Evolutionary conservation across 1,140 invertebrate genomes (phyloP).

Genomic region (Paraescarpia echinospica): DNA sequence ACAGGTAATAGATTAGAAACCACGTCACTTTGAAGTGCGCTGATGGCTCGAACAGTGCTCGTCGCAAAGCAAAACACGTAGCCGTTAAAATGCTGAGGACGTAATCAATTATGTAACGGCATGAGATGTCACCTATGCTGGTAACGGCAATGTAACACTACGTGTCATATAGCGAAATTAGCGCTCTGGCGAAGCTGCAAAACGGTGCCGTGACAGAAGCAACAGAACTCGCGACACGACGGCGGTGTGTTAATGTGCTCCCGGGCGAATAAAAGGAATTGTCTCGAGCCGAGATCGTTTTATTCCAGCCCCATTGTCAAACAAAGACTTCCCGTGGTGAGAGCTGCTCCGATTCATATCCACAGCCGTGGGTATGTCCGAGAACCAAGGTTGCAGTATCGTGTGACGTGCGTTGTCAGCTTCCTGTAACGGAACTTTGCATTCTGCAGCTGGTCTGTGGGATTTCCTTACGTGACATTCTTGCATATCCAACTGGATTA

Average conservation of each 20-base stretch:
- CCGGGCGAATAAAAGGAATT: background rate
- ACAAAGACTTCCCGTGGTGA: background rate
- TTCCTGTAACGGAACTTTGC: background rate
- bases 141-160: background rate
- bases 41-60: background rate
- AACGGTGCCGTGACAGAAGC: background rate
- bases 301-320: background rate
- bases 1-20: no score
- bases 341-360: background rate
- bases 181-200: background rate
- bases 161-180: background rate
- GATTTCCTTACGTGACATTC: background rate
- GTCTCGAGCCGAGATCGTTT: background rate
- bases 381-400: background rate
- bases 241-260: background rate
- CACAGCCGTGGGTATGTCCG: background rate
- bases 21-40: no score
- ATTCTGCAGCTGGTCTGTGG: background rate
- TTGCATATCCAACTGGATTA: background rate
- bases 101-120: background rate
- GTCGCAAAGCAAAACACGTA: background rate
- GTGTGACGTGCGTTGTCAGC: background rate
- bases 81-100: background rate
- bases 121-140: background rate
- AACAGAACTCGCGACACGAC: background rate